Conservation (phyloP, 2,888 invertebrate species). For the Vanessa cardui region DNA sequence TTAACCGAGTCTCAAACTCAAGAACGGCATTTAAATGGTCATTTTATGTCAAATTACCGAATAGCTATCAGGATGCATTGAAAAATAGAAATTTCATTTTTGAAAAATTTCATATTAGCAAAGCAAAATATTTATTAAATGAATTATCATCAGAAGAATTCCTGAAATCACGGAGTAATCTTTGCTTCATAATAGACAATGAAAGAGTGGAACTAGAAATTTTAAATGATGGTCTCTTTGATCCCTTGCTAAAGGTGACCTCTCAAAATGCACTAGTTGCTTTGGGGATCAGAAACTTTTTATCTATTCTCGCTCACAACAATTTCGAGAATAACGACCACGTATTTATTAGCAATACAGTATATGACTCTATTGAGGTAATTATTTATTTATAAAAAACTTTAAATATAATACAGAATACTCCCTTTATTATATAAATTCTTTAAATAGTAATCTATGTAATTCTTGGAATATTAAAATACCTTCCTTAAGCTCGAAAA, state of each 20-base stretch:
- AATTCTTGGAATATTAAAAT: too few species aligned
- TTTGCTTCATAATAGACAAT: constrained; percentile 52
- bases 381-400: constrained; percentile 54
- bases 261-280: constrained; percentile 53
- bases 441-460: too few species aligned
- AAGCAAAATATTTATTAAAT: constrained; percentile 49
- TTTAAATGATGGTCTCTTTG: constrained; percentile 57
- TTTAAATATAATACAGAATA: too few species aligned
- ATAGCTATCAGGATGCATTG: constrained; percentile 52
- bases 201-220: constrained; percentile 54
- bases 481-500: too few species aligned
- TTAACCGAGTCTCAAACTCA: constrained; percentile 43
- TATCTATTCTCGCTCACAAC: constrained; percentile 56
- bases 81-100: constrained; percentile 42
- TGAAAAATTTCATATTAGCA: constrained; percentile 46
- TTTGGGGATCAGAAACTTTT: constrained; percentile 59
- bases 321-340: constrained; percentile 45
- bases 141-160: constrained; percentile 57
- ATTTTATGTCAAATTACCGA: constrained; percentile 60
- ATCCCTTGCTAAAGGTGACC: constrained; percentile 53
- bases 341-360: constrained; percentile 51
- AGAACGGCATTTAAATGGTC: constrained; percentile 43
- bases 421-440: too few species aligned
- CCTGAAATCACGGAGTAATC: constrained; percentile 50
- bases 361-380: constrained; percentile 56